A percentile compares a stretch with the other conserved stretches of the same genome.
These are phyloP conservation scores for Acleris literana DNA, from an alignment of 2,888 invertebrate species.

Conservation along the genomic window DNA sequence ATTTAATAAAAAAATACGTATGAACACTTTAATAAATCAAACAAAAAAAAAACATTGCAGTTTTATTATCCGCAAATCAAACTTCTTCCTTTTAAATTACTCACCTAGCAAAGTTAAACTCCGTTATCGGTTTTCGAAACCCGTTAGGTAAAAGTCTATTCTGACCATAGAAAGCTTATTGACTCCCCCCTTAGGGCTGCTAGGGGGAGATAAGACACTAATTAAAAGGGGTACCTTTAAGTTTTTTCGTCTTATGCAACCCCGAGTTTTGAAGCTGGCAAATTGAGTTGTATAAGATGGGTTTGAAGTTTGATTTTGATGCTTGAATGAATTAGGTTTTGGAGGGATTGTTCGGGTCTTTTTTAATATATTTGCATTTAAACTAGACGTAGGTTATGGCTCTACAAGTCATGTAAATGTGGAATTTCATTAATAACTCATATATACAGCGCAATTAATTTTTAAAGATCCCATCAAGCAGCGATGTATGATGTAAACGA, in stretches of 20 bases:
- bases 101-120: constrained; percentile 6
- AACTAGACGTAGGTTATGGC: too few relatives aligned
- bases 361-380: too few relatives aligned
- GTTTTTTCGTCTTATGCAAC: constrained; percentile 29
- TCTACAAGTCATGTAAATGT: too few relatives aligned
- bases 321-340: background rate
- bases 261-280: background rate
- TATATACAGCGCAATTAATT: too few relatives aligned
- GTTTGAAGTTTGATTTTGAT: background rate
- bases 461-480: too few relatives aligned
- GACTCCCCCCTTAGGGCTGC: constrained; percentile 65
- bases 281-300: background rate
- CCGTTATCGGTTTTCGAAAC: constrained; percentile 19
- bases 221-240: constrained; percentile 60
- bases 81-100: constrained; percentile 6
- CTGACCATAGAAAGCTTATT: constrained; percentile 74
- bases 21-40: background rate
- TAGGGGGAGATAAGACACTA: constrained; percentile 73
- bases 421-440: too few relatives aligned
- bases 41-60: background rate
- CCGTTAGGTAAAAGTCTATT: constrained; percentile 61
- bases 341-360: background rate
- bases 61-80: background rate
- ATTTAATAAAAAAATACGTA: too few relatives aligned
- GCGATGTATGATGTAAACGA: too few relatives aligned